Percentiles rank a stretch among this genome's conserved stretches.
Conservation (phyloP, 2,113 vertebrate genomes). For the Epinephelus cyanopodus region DNA sequence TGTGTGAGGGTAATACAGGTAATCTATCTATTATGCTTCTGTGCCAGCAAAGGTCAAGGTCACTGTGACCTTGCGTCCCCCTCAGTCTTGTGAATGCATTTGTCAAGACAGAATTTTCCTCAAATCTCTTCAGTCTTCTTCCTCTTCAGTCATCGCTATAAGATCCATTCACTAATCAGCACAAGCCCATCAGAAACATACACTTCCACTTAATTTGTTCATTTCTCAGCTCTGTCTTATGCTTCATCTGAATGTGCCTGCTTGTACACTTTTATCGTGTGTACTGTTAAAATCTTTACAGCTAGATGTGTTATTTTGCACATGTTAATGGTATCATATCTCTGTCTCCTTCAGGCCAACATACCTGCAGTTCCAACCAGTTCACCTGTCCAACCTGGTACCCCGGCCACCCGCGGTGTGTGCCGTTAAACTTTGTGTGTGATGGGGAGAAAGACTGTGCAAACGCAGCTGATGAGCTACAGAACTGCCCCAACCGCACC, state of each 20-base stretch:
- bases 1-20: neutral
- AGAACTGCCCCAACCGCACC: constrained; percentile 81
- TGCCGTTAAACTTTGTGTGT: constrained; percentile 89
- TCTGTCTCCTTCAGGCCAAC: constrained; percentile 62
- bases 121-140: too few relatives aligned
- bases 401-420: constrained; percentile 82
- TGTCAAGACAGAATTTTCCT: too few relatives aligned
- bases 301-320: neutral
- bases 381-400: constrained; percentile 91
- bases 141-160: too few relatives aligned
- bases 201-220: neutral
- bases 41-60: too few relatives aligned
- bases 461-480: constrained; percentile 81
- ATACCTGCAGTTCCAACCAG: constrained; percentile 90
- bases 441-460: constrained; percentile 92
- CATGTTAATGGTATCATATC: neutral
- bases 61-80: too few relatives aligned
- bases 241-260: neutral
- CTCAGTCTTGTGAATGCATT: too few relatives aligned
- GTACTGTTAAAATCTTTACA: neutral
- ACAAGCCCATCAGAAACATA: neutral
- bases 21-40: neutral
- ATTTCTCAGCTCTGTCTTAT: neutral
- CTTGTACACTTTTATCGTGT: neutral
- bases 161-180: too few relatives aligned